Conservation (phyloP, 1,140 invertebrate genomes). For the Penaeus vannamei region DNA sequence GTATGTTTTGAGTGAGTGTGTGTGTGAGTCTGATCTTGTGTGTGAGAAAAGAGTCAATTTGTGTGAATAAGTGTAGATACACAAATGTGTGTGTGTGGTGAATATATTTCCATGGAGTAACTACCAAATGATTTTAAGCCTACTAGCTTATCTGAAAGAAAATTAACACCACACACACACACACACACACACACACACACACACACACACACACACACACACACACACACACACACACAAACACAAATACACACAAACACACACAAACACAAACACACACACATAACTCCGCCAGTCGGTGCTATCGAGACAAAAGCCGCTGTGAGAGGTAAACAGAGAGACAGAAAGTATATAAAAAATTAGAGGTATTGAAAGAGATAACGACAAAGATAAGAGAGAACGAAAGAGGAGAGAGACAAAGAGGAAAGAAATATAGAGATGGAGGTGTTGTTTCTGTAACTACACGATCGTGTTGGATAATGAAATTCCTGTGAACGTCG, state of each 20-base stretch:
- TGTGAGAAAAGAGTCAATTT: not conserved
- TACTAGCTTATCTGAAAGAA: no score
- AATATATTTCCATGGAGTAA: no score
- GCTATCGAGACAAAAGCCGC: not conserved
- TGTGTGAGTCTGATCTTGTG: not conserved
- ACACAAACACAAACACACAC: no score
- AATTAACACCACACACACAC: no score
- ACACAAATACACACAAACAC: not conserved
- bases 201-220: not conserved
- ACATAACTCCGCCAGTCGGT: not conserved
- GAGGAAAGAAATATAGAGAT: not conserved
- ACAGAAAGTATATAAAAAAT: no score
- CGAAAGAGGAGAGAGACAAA: conserved; percentile 12
- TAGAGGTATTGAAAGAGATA: no score
- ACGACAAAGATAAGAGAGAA: not conserved
- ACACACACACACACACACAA: not conserved
- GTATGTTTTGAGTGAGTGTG: not conserved
- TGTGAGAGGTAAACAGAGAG: no score
- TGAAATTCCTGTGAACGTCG: no score
- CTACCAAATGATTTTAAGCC: no score
- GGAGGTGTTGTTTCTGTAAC: no score
- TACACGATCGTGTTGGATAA: no score
- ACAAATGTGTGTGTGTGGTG: not conserved
- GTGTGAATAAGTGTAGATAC: no score
- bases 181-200: not conserved